Percentiles rank a stretch among this genome's conserved stretches.
Evolutionary conservation across 2,113 vertebrate genomes (phyloP).

Genomic region (Jacana jacana): DNA sequence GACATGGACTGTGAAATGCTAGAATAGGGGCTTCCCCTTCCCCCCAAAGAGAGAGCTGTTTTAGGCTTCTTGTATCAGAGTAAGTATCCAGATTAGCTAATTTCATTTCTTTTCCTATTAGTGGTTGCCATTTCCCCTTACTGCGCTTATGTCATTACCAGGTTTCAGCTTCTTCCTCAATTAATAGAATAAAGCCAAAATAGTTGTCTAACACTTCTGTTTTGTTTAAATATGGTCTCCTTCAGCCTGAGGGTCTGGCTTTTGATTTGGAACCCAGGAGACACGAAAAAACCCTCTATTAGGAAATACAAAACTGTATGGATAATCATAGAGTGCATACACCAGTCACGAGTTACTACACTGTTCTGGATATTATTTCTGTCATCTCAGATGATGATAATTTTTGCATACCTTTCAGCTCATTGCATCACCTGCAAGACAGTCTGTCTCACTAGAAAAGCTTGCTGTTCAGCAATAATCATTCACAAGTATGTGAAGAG

Average conservation of each 20-base stretch:
- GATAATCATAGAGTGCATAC: not conserved
- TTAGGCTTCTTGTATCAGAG: not conserved
- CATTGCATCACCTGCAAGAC: not conserved
- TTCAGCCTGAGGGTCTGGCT: not conserved
- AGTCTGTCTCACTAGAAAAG: not conserved
- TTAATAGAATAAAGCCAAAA: not conserved
- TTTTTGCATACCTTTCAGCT: not conserved
- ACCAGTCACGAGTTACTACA: not conserved
- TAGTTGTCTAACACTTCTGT: not conserved
- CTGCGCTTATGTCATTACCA: not conserved
- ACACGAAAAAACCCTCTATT: not conserved
- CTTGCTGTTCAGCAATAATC: not conserved
- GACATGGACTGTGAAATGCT: not conserved
- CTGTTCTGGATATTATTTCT: not conserved
- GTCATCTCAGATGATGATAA: not conserved
- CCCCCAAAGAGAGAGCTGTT: not conserved
- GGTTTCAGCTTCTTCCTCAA: not conserved
- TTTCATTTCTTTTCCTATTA: not conserved
- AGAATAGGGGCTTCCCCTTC: not conserved
- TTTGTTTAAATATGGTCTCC: not conserved
- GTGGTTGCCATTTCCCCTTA: not conserved
- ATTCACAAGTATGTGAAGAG: not conserved
- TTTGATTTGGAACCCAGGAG: not conserved
- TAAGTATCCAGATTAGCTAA: not conserved
- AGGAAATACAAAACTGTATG: not conserved